Conservation (phyloP, 2,113 vertebrate genomes). For the Carettochelys insculpta region DNA sequence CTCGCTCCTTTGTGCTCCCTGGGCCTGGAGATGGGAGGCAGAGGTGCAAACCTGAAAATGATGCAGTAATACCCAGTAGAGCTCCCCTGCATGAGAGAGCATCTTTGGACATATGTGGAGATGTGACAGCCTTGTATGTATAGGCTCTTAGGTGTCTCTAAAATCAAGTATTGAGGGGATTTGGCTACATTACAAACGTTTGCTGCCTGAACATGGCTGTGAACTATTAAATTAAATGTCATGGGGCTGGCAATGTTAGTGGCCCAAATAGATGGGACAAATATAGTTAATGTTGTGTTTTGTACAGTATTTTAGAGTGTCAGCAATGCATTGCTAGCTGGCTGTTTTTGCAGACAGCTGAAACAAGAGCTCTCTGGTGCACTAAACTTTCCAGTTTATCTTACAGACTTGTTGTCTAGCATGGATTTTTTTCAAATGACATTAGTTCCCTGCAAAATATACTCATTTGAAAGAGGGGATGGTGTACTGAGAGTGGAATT, state of each 20-base stretch:
- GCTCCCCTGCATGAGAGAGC: accelerated
- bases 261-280: background rate
- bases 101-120: background rate
- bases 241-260: background rate
- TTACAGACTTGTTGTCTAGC: background rate
- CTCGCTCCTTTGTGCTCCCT: background rate
- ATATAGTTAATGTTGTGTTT: background rate
- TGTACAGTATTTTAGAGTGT: background rate
- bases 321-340: background rate
- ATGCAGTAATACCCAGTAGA: background rate
- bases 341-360: background rate
- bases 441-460: background rate
- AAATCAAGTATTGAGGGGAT: background rate
- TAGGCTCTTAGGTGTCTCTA: background rate
- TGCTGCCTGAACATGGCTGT: background rate
- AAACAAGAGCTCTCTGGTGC: background rate
- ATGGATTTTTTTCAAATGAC: background rate
- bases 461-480: background rate
- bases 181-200: background rate
- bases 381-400: background rate
- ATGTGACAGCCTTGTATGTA: background rate
- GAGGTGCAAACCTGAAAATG: background rate
- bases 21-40: background rate
- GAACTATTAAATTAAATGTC: background rate
- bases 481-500: background rate